Conservation (phyloP, 2,888 invertebrate genomes). For the Rhorus exstirpatorius region DNA sequence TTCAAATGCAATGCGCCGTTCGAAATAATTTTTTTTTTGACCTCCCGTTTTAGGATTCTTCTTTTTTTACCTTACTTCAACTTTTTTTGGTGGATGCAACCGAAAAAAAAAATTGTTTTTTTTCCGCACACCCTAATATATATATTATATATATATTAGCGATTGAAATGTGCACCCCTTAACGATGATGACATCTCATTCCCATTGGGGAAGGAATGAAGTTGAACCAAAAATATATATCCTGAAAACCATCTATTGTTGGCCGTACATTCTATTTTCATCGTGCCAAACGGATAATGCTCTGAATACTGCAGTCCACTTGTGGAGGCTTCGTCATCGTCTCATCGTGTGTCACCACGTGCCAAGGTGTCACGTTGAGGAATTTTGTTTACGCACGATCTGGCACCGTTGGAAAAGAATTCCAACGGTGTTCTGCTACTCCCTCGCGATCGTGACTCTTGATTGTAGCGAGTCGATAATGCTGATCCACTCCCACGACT, state of each 20-base stretch:
- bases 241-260: constrained; percentile 7
- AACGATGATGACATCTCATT: too few species aligned
- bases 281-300: constrained; percentile 37
- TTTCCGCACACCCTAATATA: too few species aligned
- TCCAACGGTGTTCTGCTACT: constrained; percentile 52
- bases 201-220: too few species aligned
- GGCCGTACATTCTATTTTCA: constrained; percentile 37
- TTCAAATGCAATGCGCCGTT: too few species aligned
- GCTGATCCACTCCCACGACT: constrained; percentile 1
- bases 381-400: constrained; percentile 67
- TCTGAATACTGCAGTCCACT: constrained; percentile 44
- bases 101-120: too few species aligned
- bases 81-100: too few species aligned
- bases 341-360: constrained; percentile 45
- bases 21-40: too few species aligned
- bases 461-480: constrained; percentile 24
- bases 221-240: too few species aligned
- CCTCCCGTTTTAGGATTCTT: too few species aligned
- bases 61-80: too few species aligned
- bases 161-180: too few species aligned
- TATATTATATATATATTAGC: too few species aligned
- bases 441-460: constrained; percentile 38
- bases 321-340: constrained; percentile 46
- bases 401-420: constrained; percentile 64
- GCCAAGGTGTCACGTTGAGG: constrained; percentile 64